Evolutionary conservation across 2,797 vertebrate genomes (phyloP), one percentile per base, ranked within the genome.

Genomic region (Melanotaenia boesemani): DNA sequence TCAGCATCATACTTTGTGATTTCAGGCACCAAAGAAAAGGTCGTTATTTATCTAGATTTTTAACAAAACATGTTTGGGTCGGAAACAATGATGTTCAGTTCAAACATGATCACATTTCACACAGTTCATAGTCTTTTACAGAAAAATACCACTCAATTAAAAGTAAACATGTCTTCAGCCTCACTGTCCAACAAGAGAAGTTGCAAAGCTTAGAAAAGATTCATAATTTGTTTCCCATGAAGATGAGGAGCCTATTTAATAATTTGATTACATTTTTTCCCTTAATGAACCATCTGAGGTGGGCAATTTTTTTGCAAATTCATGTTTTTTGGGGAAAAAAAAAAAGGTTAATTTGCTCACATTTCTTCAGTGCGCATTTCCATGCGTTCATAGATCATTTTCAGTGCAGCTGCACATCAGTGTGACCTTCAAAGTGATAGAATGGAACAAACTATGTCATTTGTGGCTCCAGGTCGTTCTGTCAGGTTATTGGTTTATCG

Each of bases 381-480:
- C 63, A 69, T 74, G 36, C 50, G 58, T 71, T 34, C 5, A 8
- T 46, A 74, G 8, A 72, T 77, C 9, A 63, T 79, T 74, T 67
- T 59, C 55, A 46, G 9, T 61, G 68, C 41, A 44, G 60, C 70
- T 63, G 59, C 65, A 71, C 39, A 46, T 77, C 74, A 88, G 44
- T 55, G 63, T 89, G 86, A 90, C 86, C 72, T 89, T 77, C 89
- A 76, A 74, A 74, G 64, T 39, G 61, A 60, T 32, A 24, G 59
- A 66, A 52, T 22, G 28, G 77, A 70, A 79, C 81, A 85, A 88
- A 80, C 70, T 61, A 22, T 79, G 87, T 82, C 79, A 84, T 83
- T 68, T 44, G 22, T 85, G 76, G 70, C 86, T 59, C 68, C 63
- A 7, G 81, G 82, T 76, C 70, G 59, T 66, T 24, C 24, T 28